These are phyloP conservation scores for Morpho helenor DNA, from an alignment of 2,888 invertebrate species.

Conservation along the genomic window DNA sequence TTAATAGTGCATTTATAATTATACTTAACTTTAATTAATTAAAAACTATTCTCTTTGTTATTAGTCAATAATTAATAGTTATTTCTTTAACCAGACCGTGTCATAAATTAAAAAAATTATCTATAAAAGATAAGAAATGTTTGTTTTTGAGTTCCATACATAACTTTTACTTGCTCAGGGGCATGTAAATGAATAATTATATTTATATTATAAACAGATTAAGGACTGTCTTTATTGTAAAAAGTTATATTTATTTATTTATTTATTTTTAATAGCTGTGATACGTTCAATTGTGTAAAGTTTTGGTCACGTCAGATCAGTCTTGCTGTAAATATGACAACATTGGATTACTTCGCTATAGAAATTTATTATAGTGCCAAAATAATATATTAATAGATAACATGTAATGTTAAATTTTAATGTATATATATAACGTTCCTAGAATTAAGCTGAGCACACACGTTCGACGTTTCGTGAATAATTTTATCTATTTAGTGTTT, in stretches of 20 bases:
- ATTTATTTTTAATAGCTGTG: constrained; percentile 67
- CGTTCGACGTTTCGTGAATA: too few relatives aligned
- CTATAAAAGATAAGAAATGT: too few relatives aligned
- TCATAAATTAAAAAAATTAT: too few relatives aligned
- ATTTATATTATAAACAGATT: constrained; percentile 26
- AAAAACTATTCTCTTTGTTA: too few relatives aligned
- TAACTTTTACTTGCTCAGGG: background rate
- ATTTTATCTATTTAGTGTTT: too few relatives aligned
- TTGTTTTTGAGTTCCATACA: too few relatives aligned
- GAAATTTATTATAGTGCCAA: constrained; percentile 23
- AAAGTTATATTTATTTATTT: constrained; percentile 55
- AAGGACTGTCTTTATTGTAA: constrained; percentile 45
- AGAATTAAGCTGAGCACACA: too few relatives aligned
- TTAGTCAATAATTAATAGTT: too few relatives aligned
- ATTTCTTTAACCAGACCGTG: too few relatives aligned
- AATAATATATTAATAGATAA: constrained; percentile 19
- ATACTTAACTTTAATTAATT: too few relatives aligned
- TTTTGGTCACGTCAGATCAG: constrained; percentile 4
- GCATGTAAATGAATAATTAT: constrained; percentile 17
- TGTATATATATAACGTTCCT: background rate
- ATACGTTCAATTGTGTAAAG: constrained; percentile 38
- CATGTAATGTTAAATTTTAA: constrained; percentile 16
- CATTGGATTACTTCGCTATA: constrained; percentile 9
- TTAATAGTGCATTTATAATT: too few relatives aligned
- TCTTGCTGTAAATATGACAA: constrained; percentile 14